These are phyloP conservation scores for Ploceus nigricollis DNA, from an alignment of 2,113 vertebrate species.

Conservation along the genomic window DNA sequence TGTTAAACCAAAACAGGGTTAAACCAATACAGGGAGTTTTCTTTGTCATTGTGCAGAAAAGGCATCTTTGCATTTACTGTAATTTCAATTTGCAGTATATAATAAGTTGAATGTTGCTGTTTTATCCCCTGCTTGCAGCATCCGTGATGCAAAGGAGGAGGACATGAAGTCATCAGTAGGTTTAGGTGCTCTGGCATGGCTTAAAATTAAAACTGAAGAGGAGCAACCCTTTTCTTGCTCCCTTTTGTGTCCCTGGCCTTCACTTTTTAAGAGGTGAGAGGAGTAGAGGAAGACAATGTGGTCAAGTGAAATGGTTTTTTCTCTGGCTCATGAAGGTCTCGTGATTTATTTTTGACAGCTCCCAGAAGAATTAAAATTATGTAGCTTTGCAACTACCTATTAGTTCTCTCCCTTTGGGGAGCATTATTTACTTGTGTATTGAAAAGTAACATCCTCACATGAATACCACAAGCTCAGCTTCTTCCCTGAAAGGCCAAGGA, in stretches of 20 bases:
- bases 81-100: not conserved
- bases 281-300: fast-evolving
- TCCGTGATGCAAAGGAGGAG: not conserved
- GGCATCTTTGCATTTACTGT: not conserved
- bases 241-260: not conserved
- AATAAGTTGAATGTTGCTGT: not conserved
- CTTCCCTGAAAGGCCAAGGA: not conserved
- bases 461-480: not conserved
- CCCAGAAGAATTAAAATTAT: not conserved
- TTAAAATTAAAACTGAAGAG: not conserved
- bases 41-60: not conserved
- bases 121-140: not conserved
- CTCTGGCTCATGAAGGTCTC: not conserved
- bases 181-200: not conserved
- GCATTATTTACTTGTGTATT: not conserved
- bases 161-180: not conserved
- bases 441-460: not conserved
- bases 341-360: not conserved
- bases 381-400: not conserved
- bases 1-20: not conserved
- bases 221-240: not conserved
- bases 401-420: not conserved
- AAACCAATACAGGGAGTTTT: not conserved
- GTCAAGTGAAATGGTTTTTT: not conserved
- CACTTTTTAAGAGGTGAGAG: not conserved